Evolutionary conservation across 2,888 invertebrate species (phyloP), one percentile per base, ranked within the genome.

Genomic region (Meliscaeva auricollis): DNA sequence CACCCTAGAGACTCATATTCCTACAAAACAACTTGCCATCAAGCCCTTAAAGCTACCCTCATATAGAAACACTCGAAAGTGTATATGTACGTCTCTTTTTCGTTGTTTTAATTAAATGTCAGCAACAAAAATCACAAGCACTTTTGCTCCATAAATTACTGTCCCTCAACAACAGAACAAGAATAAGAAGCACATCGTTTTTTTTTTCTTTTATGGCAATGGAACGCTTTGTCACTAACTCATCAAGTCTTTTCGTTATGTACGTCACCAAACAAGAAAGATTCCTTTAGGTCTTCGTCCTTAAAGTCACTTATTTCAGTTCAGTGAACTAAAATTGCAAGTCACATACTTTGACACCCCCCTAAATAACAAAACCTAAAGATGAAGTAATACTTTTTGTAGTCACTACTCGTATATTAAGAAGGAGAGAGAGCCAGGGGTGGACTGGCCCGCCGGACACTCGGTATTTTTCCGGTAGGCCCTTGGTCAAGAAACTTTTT

Each of bases 301-400:
- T 17, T 2, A 15, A 32, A 75, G 69, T 79, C 88, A 87, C 87
- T 87, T 88, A 87, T 84, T 88, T 87, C 87, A 75, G 87, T 85
- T 88, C 88, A 87, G 26, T 88, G 88, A 87, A 87, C 88, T 88
- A 87, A 87, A 88, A 88, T 88, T 88, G 88, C 88, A 88, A 88
- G 88, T 88, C 88, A 88, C 88, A 88, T 88, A 88, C 87, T 88
- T 88, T 88, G 87, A 87, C 88, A 88, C 88, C 88, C 75, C 72
- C 77, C 48, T 54, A 46, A 69, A 41, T 35, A 15, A 26, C 15
- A 30, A 64, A 41, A 38, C 17, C 5, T 13, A 17, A 54, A 52
- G 69, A 85, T 72, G 84, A 84, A 72, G 80, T 38, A 68, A 68
- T 78, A 52, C 60, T 46, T 58, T 44, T 44, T 62, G 62, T n/a